Base-by-base conservation (phyloP, 1,140 invertebrate species). In the Tachypleus tridentatus region DNA sequence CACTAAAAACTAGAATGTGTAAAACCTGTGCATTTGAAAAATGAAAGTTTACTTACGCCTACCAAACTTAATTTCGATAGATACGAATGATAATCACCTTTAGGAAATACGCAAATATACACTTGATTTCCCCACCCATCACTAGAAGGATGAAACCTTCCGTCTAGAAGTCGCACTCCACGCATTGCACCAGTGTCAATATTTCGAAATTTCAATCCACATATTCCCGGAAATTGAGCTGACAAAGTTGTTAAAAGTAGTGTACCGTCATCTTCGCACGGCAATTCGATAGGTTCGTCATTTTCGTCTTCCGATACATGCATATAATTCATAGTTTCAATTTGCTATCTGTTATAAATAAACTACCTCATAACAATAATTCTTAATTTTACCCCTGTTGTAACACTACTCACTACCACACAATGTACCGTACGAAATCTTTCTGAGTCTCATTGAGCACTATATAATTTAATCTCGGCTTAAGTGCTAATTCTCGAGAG, bases 41-140 rank as follows among this genome's bases (percentile, higher is more conserved):
- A 29, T 29, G 2, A 29, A 29, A 29, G 29, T 29, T 29, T 29
- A 29, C 29, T 29, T 29, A 29, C 0, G 29, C 29, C 29, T 29
- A 29, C 29, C 29, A n/a, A n/a, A n/a, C n/a, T n/a, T n/a, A n/a
- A n/a, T n/a, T n/a, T n/a, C n/a, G n/a, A n/a, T n/a, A n/a, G n/a
- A n/a, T n/a, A 53, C 48, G 52, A 50, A 8, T 11, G 51, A 62
- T 51, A 69, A 69, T 72, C 72, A 91, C 89, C 88, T 87, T 97
- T 97, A n/a, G 93, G 93, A 80, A 97, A 97, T 67, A 95, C 93
- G 78, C 91, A 94, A 76, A 92, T 85, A 80, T 91, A 97, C 68
- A 91, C 81, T 73, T 85, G 82, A 74, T 87, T 87, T 71, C 88
- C 89, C 94, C 94, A 97, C 73, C 89, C 90, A 76, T 86, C 85